Evolutionary conservation across 1,140 invertebrate species (phyloP).

Genomic region (Aphidius gifuensis): DNA sequence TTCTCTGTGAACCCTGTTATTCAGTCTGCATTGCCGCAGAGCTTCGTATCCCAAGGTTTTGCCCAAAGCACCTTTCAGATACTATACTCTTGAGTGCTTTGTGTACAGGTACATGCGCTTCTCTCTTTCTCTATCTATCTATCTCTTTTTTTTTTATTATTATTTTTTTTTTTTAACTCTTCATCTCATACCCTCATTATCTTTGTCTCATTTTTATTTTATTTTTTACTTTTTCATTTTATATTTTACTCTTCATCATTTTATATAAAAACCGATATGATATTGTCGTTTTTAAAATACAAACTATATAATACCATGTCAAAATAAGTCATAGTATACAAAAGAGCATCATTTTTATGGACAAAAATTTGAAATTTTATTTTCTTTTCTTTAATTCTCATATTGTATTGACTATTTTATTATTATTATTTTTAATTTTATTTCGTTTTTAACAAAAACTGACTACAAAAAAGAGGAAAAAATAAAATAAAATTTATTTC

Average conservation of each 20-base stretch:
- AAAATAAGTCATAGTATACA: too few species aligned
- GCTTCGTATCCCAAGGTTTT: constrained; percentile 16
- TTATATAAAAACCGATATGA: too few species aligned
- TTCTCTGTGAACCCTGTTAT: constrained; percentile 1
- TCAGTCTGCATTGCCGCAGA: constrained; percentile 3
- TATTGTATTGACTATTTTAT: background rate
- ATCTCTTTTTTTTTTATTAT: background rate
- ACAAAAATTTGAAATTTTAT: too few species aligned
- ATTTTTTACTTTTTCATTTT: too few species aligned
- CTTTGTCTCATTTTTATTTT: background rate
- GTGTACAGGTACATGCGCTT: constrained; percentile 9
- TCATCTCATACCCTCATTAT: background rate
- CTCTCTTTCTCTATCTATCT: background rate
- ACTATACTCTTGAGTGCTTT: constrained; percentile 4
- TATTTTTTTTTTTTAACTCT: constrained; percentile 1
- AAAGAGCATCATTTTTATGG: too few species aligned
- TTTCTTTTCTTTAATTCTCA: background rate
- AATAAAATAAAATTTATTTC: too few species aligned
- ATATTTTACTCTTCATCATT: too few species aligned
- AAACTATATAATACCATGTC: too few species aligned
- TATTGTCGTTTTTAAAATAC: too few species aligned
- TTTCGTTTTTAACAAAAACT: background rate
- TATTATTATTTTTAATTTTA: background rate
- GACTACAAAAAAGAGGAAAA: background rate
- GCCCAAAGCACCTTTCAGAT: constrained; percentile 3